Percentiles rank a stretch among this genome's conserved stretches.
Conservation (phyloP, 1,140 invertebrate species). For the Platyura marginata region DNA sequence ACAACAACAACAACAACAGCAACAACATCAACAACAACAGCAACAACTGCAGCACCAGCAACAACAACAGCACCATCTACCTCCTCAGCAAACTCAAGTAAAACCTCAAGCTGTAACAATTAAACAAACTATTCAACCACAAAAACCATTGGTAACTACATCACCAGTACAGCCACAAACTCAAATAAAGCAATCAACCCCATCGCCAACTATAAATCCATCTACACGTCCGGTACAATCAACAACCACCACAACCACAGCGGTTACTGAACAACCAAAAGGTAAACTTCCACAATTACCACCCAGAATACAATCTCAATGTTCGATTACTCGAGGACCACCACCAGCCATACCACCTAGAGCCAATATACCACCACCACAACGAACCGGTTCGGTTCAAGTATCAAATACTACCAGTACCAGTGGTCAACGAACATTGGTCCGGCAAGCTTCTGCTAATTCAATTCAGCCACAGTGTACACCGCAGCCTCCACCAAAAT, state of each 20-base stretch:
- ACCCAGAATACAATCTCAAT: slow-evolving; percentile 15
- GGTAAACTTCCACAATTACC: slow-evolving; percentile 11
- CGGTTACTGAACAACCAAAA: neutral
- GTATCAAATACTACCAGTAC: slow-evolving; percentile 7
- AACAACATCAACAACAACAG: slow-evolving; percentile 6
- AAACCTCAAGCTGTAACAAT: slow-evolving; percentile 11
- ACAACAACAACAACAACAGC: slow-evolving; percentile 6
- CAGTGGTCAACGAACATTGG: slow-evolving; percentile 6
- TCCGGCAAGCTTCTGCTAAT: slow-evolving; percentile 19
- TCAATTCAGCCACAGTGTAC: slow-evolving; percentile 23
- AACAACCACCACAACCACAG: neutral
- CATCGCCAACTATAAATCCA: neutral
- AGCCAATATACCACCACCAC: slow-evolving; percentile 11
- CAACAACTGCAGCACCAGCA: slow-evolving; percentile 4
- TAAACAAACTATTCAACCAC: slow-evolving; percentile 20
- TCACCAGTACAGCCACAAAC: slow-evolving; percentile 20
- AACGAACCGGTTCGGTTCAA: slow-evolving; percentile 17
- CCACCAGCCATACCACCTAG: slow-evolving; percentile 27
- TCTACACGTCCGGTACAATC: neutral
- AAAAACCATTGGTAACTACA: slow-evolving; percentile 21
- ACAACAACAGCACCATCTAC: slow-evolving; percentile 1
- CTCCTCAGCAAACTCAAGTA: slow-evolving; percentile 6
- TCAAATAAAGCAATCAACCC: slow-evolving; percentile 7
- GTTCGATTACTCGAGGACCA: slow-evolving; percentile 18
- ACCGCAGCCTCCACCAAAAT: slow-evolving; percentile 29